Evolutionary conservation across 2,888 invertebrate genomes (phyloP).

Genomic region (Shargacucullia verbasci): DNA sequence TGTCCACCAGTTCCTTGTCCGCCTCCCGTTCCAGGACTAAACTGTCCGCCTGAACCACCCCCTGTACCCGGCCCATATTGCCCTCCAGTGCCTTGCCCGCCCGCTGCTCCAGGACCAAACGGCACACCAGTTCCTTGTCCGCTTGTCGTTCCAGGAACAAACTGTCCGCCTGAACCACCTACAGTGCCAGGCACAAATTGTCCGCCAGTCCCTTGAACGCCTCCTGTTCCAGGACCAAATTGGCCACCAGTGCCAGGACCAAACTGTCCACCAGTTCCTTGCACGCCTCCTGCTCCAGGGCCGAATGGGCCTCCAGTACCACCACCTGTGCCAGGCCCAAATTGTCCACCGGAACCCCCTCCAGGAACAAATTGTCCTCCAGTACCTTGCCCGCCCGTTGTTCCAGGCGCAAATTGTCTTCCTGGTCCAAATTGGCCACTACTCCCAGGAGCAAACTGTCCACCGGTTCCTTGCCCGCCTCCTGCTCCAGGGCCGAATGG

Average conservation of each 20-base stretch:
- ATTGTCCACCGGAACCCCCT: conserved; percentile 12
- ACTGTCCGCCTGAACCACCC: conserved; percentile 9
- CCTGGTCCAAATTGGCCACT: conserved; percentile 26
- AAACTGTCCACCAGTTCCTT: conserved; percentile 9
- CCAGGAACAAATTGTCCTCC: conserved; percentile 26
- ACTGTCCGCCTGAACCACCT: conserved; percentile 32
- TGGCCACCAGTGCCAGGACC: conserved; percentile 31
- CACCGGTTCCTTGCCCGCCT: conserved; percentile 12
- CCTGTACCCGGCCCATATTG: conserved; percentile 15
- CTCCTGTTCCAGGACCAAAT: conserved; percentile 17
- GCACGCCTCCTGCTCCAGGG: conserved; percentile 2
- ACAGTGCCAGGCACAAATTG: conserved; percentile 20
- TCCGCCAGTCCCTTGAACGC: conserved; percentile 1
- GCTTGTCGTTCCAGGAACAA: conserved; percentile 20
- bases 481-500: conserved; percentile 23
- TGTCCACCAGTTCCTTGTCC: not conserved
- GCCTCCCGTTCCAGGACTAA: conserved; percentile 13
- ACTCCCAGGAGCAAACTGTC: conserved; percentile 28
- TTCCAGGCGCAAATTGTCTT: conserved; percentile 3
- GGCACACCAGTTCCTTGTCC: too few species aligned
- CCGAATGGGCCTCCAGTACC: conserved; percentile 34
- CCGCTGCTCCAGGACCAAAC: conserved; percentile 9
- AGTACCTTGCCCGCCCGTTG: not conserved
- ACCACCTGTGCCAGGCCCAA: conserved; percentile 13
- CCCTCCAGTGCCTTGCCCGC: not conserved